phyloP scores from a whole-genome alignment of 2,888 invertebrate genomes.

The Cataglyphis livida region DNA sequence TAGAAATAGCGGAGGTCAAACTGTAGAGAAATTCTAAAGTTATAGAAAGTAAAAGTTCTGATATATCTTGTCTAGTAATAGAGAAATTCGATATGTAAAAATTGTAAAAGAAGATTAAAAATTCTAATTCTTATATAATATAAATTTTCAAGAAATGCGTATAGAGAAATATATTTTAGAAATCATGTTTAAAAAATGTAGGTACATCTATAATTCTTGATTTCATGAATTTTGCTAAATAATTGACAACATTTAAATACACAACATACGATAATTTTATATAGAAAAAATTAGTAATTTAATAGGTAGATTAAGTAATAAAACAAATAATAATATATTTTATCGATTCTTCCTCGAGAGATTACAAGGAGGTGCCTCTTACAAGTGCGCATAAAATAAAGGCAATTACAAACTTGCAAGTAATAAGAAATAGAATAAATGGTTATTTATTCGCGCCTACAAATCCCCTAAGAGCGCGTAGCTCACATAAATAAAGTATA shows the following conservation, averaged over 20 bases:
- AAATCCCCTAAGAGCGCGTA: constrained; percentile 14
- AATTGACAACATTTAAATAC: not conserved
- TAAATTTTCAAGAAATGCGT: not conserved
- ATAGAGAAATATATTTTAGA: not conserved
- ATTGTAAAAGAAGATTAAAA: not conserved
- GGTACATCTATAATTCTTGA: not conserved
- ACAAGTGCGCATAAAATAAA: constrained; percentile 16
- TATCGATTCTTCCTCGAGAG: constrained; percentile 1
- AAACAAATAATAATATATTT: not conserved
- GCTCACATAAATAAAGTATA: constrained; percentile 38
- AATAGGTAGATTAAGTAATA: not conserved
- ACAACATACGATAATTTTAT: not conserved
- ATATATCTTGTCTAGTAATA: not conserved
- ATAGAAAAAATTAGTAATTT: not conserved
- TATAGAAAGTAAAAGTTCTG: not conserved
- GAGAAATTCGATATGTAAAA: not conserved
- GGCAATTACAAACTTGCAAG: constrained; percentile 29
- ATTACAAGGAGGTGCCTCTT: not conserved
- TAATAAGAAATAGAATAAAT: constrained; percentile 26
- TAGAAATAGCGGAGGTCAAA: not conserved
- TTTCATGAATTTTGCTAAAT: not conserved
- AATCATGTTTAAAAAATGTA: not conserved
- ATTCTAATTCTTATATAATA: constrained; percentile 8
- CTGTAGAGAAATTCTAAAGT: not conserved
- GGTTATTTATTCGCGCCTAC: constrained; percentile 41